These are phyloP conservation scores for Drosophila nr. fundita DNA, from an alignment of 2,888 invertebrate genomes.

Conservation along the genomic window DNA sequence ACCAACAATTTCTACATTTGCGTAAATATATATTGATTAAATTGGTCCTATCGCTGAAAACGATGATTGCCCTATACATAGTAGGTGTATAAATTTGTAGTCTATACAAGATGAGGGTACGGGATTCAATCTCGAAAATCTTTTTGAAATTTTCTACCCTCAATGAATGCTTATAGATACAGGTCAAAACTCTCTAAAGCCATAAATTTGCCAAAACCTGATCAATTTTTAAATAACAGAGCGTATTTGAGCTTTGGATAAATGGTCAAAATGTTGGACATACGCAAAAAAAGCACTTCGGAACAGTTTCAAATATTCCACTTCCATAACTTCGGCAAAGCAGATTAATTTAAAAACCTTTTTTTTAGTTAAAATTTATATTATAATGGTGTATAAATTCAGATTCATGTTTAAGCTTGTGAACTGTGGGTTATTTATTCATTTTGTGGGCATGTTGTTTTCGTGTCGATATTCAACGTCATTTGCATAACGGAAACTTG, in stretches of 20 bases:
- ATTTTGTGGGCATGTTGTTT: slow-evolving; percentile 9
- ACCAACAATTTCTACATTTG: neutral
- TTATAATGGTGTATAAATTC: no score
- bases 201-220: no score
- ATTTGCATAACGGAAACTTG: slow-evolving; percentile 58
- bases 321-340: no score
- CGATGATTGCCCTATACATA: neutral
- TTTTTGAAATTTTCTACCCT: no score
- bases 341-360: no score
- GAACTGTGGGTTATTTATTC: slow-evolving; percentile 9
- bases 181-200: neutral
- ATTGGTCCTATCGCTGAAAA: neutral
- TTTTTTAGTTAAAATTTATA: no score
- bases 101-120: neutral
- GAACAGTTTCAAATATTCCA: no score
- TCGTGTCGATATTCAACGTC: slow-evolving; percentile 30
- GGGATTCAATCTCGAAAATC: neutral
- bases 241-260: neutral
- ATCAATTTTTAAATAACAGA: neutral
- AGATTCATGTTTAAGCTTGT: neutral
- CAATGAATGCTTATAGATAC: no score
- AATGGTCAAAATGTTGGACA: neutral
- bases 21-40: neutral
- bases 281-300: no score
- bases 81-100: neutral